Evolutionary conservation across 2,888 invertebrate species (phyloP), one percentile per base, ranked within the genome.

Genomic region (Tenthredo scrophulariae): DNA sequence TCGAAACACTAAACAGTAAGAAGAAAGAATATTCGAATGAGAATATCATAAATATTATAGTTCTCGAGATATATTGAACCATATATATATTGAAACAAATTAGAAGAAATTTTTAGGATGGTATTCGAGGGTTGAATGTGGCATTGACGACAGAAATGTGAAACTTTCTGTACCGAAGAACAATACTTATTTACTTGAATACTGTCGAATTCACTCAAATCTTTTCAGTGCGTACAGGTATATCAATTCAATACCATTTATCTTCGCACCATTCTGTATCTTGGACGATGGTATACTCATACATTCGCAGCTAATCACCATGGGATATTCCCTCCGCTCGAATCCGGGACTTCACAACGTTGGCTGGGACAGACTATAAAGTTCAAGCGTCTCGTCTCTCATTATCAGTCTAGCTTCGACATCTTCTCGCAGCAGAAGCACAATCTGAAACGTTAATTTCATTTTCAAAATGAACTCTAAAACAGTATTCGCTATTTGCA

Each of bases 381-480:
- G 26, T 7, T 62, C 62, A 9, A 22, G 62, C n/a, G 6, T 10
- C 18, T 10, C 1, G 40, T 26, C 62, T 62, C 80, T 40, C 13
- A 40, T 80, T 40, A 58, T 80, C 80, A 80, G 80, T 80, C 37
- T 9, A 62, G 33, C 62, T 58, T 22, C 40, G 37, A 37, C 40
- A 37, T 80, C 37, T 40, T 13, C 40, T 15, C 58, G 40, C 7
- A 80, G 58, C 40, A 40, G 58, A 62, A 18, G 37, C n/a, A 62
- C 33, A 37, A 29, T 80, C 13, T 40, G 13, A 40, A 62, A 80
- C 37, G 22, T n/a, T 33, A 58, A 40, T 62, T 9, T 22, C 46
- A 46, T 54, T 15, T 15, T 50, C 70, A 70, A 70, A 22, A 84
- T 84, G 77, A 84, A 84, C 43, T 18, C 33, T 15, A 84, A 46